These are phyloP conservation scores for Drosophila mayaguana DNA, from an alignment of 2,888 invertebrate genomes.

Conservation along the genomic window DNA sequence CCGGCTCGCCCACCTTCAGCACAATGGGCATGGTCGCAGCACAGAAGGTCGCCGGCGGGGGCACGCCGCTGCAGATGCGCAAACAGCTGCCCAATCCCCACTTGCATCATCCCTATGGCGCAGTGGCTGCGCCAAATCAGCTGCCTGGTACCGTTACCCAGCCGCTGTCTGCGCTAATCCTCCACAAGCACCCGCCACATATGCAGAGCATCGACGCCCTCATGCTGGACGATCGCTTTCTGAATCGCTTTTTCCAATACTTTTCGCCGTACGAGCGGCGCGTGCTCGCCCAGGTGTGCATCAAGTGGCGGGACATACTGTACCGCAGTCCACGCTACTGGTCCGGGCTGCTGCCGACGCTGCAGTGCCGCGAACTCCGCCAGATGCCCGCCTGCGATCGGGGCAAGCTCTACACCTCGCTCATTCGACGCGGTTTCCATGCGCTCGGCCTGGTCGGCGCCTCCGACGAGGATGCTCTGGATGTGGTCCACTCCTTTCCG, in stretches of 20 bases:
- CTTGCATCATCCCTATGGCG: constrained; percentile 81
- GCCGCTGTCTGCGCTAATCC: constrained; percentile 61
- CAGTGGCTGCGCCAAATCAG: constrained; percentile 64
- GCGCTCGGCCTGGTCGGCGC: constrained; percentile 93
- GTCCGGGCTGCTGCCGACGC: constrained; percentile 93
- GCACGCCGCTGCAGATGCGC: constrained; percentile 83
- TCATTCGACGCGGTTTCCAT: constrained; percentile 94
- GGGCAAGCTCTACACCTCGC: constrained; percentile 90
- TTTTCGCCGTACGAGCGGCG: constrained; percentile 92
- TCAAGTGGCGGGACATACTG: constrained; percentile 94
- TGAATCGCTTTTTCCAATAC: constrained; percentile 93
- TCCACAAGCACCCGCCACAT: constrained; percentile 86
- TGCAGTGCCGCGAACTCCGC: constrained; percentile 93
- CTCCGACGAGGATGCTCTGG: constrained; percentile 94
- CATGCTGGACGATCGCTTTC: constrained; percentile 93
- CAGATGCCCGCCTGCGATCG: constrained; percentile 87
- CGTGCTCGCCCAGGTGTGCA: constrained; percentile 93
- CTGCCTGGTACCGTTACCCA: constrained; percentile 82
- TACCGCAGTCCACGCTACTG: constrained; percentile 95
- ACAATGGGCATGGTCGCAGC: constrained; percentile 82
- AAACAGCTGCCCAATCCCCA: constrained; percentile 85
- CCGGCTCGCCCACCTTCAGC: constrained; percentile 78
- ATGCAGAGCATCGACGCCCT: constrained; percentile 90
- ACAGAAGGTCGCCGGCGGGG: constrained; percentile 68
- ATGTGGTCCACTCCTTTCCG: constrained; percentile 94